Conservation (phyloP, 2,888 invertebrate species). For the Furcula furcula region DNA sequence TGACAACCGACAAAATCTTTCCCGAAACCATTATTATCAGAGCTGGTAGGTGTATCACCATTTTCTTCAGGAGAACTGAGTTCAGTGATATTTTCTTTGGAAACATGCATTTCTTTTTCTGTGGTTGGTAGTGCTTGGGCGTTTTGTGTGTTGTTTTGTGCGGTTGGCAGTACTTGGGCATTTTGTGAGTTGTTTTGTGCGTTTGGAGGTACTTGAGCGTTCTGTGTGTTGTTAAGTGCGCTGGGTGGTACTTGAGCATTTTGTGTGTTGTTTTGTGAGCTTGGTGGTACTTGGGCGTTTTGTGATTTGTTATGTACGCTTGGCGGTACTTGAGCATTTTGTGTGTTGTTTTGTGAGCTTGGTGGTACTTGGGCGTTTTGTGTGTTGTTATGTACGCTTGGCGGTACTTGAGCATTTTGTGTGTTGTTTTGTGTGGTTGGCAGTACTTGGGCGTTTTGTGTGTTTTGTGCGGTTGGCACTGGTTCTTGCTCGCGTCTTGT, state of each 20-base stretch:
- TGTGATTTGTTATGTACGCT: not conserved
- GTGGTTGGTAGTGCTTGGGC: not conserved
- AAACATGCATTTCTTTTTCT: not conserved
- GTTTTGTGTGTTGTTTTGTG: not conserved
- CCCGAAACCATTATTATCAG: not conserved
- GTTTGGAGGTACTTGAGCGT: not conserved
- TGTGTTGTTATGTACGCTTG: not conserved
- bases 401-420: slow-evolving; percentile 4
- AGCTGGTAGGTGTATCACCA: too few species aligned
- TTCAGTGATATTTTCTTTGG: not conserved
- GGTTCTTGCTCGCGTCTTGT: not conserved
- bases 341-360: not conserved
- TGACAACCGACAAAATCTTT: slow-evolving; percentile 3
- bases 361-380: too few species aligned
- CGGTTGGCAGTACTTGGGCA: not conserved
- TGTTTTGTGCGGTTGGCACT: slow-evolving; percentile 2
- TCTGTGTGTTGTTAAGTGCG: not conserved
- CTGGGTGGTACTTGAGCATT: not conserved
- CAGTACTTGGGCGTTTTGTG: slow-evolving; percentile 6
- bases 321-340: not conserved
- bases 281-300: not conserved
- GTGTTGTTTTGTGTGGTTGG: not conserved
- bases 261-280: too few species aligned
- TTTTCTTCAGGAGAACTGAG: slow-evolving; percentile 25
- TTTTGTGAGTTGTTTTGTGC: not conserved